These are phyloP conservation scores for Antheraea mylitta DNA, from an alignment of 1,140 invertebrate species.

Conservation along the genomic window DNA sequence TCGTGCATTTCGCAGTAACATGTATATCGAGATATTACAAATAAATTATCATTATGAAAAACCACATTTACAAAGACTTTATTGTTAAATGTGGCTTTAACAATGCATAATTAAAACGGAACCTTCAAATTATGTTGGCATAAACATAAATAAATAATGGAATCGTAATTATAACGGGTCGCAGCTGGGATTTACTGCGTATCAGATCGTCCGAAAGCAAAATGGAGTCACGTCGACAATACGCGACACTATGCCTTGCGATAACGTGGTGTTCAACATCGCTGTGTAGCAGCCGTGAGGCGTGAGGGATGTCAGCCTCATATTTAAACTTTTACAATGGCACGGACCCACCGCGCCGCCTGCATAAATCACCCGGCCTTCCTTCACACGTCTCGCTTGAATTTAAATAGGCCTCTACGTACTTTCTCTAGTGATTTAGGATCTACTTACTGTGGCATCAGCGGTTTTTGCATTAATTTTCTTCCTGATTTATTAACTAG, in stretches of 20 bases:
- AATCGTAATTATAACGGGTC: slow-evolving; percentile 10
- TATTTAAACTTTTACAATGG: slow-evolving; percentile 67
- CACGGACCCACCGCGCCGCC: slow-evolving; percentile 30
- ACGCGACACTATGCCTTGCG: slow-evolving; percentile 8
- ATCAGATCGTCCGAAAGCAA: slow-evolving; percentile 22
- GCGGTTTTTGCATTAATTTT: neutral
- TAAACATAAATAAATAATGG: slow-evolving; percentile 13
- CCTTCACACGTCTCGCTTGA: slow-evolving; percentile 61
- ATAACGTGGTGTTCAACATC: slow-evolving; percentile 14
- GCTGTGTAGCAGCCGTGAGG: slow-evolving; percentile 8
- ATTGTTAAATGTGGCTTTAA: neutral
- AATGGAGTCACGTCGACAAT: slow-evolving; percentile 30
- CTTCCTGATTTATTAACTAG: neutral
- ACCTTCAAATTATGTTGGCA: neutral
- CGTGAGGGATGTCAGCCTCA: slow-evolving; percentile 27
- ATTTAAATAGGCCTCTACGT: slow-evolving; percentile 63
- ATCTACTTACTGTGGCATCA: slow-evolving; percentile 31
- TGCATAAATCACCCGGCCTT: slow-evolving; percentile 63
- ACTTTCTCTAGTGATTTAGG: slow-evolving; percentile 57
- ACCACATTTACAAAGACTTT: neutral
- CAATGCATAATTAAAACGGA: neutral
- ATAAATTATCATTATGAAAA: neutral
- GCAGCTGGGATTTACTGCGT: slow-evolving; percentile 14
- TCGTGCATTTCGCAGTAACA: no score
- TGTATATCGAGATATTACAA: neutral